Evolutionary conservation across 2,888 invertebrate genomes (phyloP), one percentile per base, ranked within the genome.

Genomic region (Cremastinae sp.): DNA sequence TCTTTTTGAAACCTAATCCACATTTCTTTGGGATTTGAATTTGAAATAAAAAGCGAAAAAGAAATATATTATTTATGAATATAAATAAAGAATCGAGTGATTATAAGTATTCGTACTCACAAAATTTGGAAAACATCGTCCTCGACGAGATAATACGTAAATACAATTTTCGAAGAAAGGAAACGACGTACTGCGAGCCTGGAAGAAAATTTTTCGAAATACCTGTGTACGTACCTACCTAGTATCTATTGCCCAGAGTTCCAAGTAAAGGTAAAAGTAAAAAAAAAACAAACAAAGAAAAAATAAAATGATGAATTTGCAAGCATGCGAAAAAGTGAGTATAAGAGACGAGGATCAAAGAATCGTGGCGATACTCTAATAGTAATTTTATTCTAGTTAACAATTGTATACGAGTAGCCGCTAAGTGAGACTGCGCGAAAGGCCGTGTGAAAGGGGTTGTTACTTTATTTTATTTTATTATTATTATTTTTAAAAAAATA

Each of bases 361-460:
- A 76, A 74, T 69, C 79, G 80, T 81, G 83, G 82, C 81, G 84
- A 82, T 82, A 81, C 82, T 79, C 82, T 84, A 83, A 83, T 82
- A 85, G 84, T 86, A 86, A 86, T 82, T 83, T 86, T 88, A 89
- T 87, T 89, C 89, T 90, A 89, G 89, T 89, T 89, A 89, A 88
- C 87, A 85, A 89, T 88, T 89, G 89, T 90, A 90, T 90, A 90
- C 89, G 89, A 90, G 83, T 89, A 89, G 87, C 84, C 83, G 85
- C 84, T 89, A 88, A 89, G 88, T 82, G 83, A 82, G 83, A 76
- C 47, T 54, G 75, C 66, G 66, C 64, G 58, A 69, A 59, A 70
- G 58, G 61, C 47, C 66, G 65, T 65, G 49, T 65, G 69, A 71
- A 74, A 65, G 73, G 70, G 38, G 47, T 66, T 66, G 45, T 49